Evolutionary conservation across 2,113 vertebrate genomes (phyloP).

Genomic region (Azemiops feae): DNA sequence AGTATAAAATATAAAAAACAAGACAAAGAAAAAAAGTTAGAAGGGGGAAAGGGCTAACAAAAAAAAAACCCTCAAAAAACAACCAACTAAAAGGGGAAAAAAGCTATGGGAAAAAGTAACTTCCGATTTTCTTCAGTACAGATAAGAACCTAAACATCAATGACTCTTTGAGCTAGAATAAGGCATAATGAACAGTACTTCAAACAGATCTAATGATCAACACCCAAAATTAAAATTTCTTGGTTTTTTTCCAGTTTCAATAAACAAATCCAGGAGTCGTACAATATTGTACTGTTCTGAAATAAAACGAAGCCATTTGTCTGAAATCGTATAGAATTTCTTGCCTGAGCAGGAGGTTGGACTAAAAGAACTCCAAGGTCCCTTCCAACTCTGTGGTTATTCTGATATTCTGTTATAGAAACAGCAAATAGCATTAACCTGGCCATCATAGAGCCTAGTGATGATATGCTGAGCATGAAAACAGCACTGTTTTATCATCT

Average conservation of each 20-base stretch:
- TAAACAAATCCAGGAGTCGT: too few species aligned
- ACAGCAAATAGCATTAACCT: background rate
- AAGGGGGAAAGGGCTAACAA: background rate
- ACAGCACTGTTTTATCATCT: background rate
- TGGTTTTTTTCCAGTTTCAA: too few species aligned
- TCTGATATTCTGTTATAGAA: too few species aligned
- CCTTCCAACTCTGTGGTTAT: too few species aligned
- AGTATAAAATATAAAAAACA: background rate
- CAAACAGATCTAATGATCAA: background rate
- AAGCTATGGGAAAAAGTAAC: background rate
- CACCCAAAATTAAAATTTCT: too few species aligned
- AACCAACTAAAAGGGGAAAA: background rate
- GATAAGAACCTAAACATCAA: background rate
- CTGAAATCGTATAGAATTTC: too few species aligned
- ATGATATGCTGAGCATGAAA: background rate
- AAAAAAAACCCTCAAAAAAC: background rate
- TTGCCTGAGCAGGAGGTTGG: too few species aligned
- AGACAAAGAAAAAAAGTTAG: background rate
- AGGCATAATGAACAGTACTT: background rate
- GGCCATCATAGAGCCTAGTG: background rate
- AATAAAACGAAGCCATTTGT: too few species aligned
- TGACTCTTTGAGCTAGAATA: background rate
- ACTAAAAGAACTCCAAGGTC: too few species aligned
- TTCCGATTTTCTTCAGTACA: background rate
- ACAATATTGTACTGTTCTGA: too few species aligned